Conservation (phyloP, 2,113 vertebrate species). For the Geococcyx californianus region DNA sequence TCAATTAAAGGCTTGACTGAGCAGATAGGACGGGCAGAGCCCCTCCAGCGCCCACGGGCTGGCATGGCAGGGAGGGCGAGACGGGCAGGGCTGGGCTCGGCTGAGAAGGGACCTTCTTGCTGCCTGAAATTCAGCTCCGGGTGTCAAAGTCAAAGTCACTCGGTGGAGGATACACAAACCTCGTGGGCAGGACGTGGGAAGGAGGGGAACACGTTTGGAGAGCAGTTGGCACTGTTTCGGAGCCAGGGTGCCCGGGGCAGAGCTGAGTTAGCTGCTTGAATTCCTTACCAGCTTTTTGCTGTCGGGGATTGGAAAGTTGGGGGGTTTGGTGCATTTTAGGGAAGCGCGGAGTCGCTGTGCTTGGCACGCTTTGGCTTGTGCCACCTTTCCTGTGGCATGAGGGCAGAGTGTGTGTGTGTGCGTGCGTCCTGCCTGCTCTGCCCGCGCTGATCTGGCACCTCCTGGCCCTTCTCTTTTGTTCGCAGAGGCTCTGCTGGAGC, state of each 20-base stretch:
- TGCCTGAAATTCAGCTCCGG: not conserved
- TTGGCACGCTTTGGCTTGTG: not conserved
- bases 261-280: not conserved
- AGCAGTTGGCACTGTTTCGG: not conserved
- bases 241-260: not conserved
- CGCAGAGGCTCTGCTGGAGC: constrained; percentile 94
- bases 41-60: not conserved
- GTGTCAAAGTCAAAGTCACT: not conserved
- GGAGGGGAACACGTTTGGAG: not conserved
- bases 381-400: not conserved
- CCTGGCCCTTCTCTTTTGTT: not conserved
- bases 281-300: not conserved
- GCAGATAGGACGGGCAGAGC: constrained; percentile 46
- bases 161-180: not conserved
- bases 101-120: not conserved
- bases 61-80: not conserved
- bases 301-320: not conserved
- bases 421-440: accelerated
- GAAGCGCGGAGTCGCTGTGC: accelerated
- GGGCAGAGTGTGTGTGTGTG: not conserved
- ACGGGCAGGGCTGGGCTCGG: not conserved
- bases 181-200: not conserved
- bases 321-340: not conserved
- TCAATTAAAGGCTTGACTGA: constrained; percentile 68
- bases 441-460: not conserved